Evolutionary conservation across 2,888 invertebrate genomes (phyloP), one percentile per base, ranked within the genome.

Genomic region (Hemithea aestivaria): DNA sequence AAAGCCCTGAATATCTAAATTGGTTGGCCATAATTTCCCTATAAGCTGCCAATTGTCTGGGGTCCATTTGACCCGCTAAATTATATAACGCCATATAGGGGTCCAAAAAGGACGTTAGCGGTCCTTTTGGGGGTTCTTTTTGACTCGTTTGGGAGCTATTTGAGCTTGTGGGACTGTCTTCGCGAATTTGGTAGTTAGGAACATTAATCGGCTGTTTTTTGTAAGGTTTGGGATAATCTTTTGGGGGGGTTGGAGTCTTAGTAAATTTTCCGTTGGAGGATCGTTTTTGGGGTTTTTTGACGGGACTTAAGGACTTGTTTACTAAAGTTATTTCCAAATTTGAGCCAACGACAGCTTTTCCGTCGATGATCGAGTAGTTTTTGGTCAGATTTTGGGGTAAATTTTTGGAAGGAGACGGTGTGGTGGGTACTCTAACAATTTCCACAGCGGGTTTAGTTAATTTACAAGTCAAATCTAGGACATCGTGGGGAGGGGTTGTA

Each of bases 241-340:
- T 79, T 0, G 83, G 81, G 0, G 82, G 80, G 0, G 80, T 76
- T 0, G 75, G 87, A 0, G 78, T 66, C 58, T 89, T 90, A 1
- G 85, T 67, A 46, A 88, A 89, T 56, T 90, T 90, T 0, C 91
- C 90, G 33, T 89, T 87, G 0, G 88, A 79, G 0, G 88, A 78
- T 8, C 90, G 61, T 32, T 89, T 90, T 24, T 89, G 89, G 0
- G 82, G 75, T 2, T 66, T 68, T 1, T 75, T 76, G 0, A 58
- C 50, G 0, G 73, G 76, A 2, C 69, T 76, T 27, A 65, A 70
- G 0, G 65, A 66, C 33, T 90, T 88, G 39, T 85, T 89, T 0
- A 93, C 92, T 45, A 93, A 64, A 0, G 93, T 93, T 12, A 93
- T 93, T 62, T 93, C 93, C 34, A 93, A 66, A 62, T 93, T 93